Evolutionary conservation across 53 echinoderm and acorn worm genomes (phyloP).

Genomic region (Holothuria leucospilota): DNA sequence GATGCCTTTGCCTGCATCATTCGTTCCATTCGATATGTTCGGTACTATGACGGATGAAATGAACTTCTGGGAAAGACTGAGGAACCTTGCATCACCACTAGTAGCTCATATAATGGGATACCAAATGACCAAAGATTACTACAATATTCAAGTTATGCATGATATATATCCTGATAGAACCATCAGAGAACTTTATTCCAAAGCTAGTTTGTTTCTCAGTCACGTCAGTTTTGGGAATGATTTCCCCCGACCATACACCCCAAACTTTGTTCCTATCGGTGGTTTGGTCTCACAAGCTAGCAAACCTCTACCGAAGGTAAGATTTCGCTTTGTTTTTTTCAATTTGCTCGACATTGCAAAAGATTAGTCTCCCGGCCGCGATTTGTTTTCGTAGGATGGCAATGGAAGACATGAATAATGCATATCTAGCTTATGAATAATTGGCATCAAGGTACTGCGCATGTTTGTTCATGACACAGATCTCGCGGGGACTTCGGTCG

Average conservation of each 20-base stretch:
- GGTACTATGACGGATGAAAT: slow-evolving; percentile 44
- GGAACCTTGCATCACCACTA: slow-evolving; percentile 19
- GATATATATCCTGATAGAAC: slow-evolving; percentile 31
- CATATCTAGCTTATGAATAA: too few species aligned
- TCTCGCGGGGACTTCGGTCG: too few species aligned
- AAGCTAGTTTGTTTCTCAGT: slow-evolving; percentile 6
- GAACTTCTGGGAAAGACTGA: slow-evolving; percentile 46
- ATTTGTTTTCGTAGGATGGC: too few species aligned
- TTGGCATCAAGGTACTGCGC: too few species aligned
- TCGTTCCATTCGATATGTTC: slow-evolving; percentile 47
- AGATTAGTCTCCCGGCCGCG: too few species aligned
- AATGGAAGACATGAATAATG: too few species aligned
- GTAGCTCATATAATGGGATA: not conserved
- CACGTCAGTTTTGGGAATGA: slow-evolving; percentile 33
- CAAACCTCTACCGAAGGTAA: slow-evolving; percentile 43
- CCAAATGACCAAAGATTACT: not conserved
- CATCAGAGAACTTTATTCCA: slow-evolving; percentile 30
- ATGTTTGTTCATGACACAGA: too few species aligned
- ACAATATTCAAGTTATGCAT: slow-evolving; percentile 6
- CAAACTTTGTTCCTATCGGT: slow-evolving; percentile 29
- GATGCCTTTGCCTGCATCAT: slow-evolving; percentile 48
- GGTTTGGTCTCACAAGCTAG: slow-evolving; percentile 16
- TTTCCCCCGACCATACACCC: slow-evolving; percentile 37
- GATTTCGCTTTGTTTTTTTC: not conserved
- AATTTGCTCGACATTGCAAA: too few species aligned